These are phyloP conservation scores for Tachina grossa DNA, from an alignment of 2,888 invertebrate genomes.

Conservation along the genomic window DNA sequence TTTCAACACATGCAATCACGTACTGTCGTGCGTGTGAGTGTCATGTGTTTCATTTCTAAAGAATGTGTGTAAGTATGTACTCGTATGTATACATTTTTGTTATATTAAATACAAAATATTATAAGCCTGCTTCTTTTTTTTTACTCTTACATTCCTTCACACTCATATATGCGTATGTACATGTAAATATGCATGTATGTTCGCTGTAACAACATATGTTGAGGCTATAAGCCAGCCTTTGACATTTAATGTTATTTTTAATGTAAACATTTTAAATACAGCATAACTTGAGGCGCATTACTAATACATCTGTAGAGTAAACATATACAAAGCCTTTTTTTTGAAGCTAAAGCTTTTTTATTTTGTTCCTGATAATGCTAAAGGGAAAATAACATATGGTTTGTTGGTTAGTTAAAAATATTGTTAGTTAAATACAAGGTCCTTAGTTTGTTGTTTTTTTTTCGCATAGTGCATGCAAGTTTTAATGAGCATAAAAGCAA, in stretches of 20 bases:
- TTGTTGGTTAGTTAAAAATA: conserved; percentile 58
- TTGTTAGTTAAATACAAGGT: conserved; percentile 31
- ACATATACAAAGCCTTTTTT: background rate
- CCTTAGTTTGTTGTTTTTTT: background rate
- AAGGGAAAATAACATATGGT: conserved; percentile 60
- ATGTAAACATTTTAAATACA: conserved; percentile 70
- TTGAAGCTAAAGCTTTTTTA: background rate
- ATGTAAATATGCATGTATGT: background rate
- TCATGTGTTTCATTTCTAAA: background rate
- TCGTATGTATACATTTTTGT: background rate
- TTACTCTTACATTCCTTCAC: background rate
- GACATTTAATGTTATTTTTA: conserved; percentile 70
- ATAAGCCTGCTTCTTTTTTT: background rate
- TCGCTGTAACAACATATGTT: conserved; percentile 50
- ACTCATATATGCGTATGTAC: background rate
- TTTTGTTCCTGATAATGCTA: conserved; percentile 31
- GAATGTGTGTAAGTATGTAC: too few relatives aligned
- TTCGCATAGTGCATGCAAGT: background rate
- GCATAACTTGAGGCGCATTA: conserved; percentile 68
- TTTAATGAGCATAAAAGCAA: conserved; percentile 38
- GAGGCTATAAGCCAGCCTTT: conserved; percentile 67
- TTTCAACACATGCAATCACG: background rate
- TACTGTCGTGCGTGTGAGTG: background rate
- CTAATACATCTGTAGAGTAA: background rate
- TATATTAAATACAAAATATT: background rate